Evolutionary conservation across 2,113 vertebrate genomes (phyloP), one percentile per base, ranked within the genome.

Genomic region (Plestiodon gilberti): DNA sequence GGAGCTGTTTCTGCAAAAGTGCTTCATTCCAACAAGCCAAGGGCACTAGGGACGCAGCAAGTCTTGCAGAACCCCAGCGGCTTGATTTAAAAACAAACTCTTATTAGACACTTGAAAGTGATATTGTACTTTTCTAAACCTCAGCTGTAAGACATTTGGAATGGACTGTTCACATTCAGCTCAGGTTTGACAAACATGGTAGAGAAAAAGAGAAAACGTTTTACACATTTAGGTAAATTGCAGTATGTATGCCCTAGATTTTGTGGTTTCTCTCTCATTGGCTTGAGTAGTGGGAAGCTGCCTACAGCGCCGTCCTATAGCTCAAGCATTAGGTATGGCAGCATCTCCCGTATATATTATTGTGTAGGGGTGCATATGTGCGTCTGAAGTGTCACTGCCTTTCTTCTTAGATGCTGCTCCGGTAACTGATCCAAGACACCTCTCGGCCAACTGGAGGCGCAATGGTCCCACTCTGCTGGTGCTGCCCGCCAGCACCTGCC

Each of bases 401-500:
- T 43, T 48, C 57, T 38, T 40, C 52, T 28, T 52, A 88, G 87
- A 88, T 88, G 87, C 82, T 33, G 76, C 59, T 43, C 10, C 30
- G 23, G 55, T 77, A 65, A 81, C 22, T 28, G 57, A 75, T 43
- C 55, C 5, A 80, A 73, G 35, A 10, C 55, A n/a, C 35, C 69
- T 30, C 6, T 7, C 23, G 28, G 61, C 43, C 57, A 57, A 11
- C 61, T 4, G 28, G 83, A 61, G 74, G 82, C 87, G 88, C 91
- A 20, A 92, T 92, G 91, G 85, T 92, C 79, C 90, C 88, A 52
- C 80, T 89, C 69, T 82, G 91, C 69, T 89, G 88, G 86, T 88
- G 83, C 87, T 89, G 89, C 83, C 87, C 89, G 61, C 81, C 81
- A 65, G 76, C 85, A 82, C 81, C 86, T 86, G 79, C 85, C n/a